phyloP scores from a whole-genome alignment of 2,113 vertebrate species.

The Thunnus thynnus region DNA sequence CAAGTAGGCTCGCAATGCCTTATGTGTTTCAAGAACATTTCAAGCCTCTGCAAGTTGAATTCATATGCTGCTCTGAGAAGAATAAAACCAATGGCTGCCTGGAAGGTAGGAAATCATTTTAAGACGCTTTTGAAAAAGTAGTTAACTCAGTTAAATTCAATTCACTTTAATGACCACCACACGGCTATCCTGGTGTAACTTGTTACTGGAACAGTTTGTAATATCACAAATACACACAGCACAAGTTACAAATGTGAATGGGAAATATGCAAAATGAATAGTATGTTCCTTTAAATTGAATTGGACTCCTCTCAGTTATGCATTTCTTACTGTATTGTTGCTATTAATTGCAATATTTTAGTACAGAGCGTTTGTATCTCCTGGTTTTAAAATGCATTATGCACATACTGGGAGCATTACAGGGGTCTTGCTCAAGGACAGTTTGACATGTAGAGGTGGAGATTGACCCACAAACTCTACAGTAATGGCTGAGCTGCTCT shows the following conservation, averaged over 20 bases:
- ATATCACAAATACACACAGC: not conserved
- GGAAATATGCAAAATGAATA: not conserved
- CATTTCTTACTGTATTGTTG: not conserved
- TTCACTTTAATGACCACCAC: slow-evolving; percentile 13
- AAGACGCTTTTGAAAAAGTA: slow-evolving; percentile 35
- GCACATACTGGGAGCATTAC: not conserved
- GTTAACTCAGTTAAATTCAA: not conserved
- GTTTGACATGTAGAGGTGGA: not conserved
- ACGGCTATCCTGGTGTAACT: slow-evolving; percentile 1
- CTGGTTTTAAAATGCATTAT: not conserved
- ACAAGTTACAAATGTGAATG: not conserved
- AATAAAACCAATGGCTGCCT: not conserved
- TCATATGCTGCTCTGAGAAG: slow-evolving; percentile 11
- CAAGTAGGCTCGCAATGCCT: not conserved
- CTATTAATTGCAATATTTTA: too few relatives aligned
- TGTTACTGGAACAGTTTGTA: slow-evolving; percentile 5
- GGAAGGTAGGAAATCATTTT: slow-evolving; percentile 31
- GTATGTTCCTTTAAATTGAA: not conserved
- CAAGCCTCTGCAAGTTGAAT: slow-evolving; percentile 16
- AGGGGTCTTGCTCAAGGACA: not conserved
- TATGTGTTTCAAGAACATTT: slow-evolving; percentile 11
- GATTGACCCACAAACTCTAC: not conserved
- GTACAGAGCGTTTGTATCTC: not conserved
- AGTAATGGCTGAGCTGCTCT: not conserved
- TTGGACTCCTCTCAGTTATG: not conserved